A percentile compares a stretch with the other conserved stretches of the same genome.
phyloP scores from a whole-genome alignment of 2,113 vertebrate species.

The Falcunculus frontatus region DNA sequence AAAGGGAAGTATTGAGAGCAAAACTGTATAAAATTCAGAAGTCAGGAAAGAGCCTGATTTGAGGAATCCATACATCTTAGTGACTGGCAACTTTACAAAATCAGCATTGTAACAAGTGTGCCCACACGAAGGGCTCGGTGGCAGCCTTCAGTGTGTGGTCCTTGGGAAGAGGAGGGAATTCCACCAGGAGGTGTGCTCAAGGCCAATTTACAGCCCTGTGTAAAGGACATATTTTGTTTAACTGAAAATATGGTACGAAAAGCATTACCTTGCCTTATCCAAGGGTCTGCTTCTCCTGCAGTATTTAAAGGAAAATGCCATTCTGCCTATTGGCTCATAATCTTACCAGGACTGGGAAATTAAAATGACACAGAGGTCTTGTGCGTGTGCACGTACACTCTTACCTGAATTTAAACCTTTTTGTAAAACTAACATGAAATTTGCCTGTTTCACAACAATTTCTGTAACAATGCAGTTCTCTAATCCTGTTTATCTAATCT shows the following conservation, averaged over 20 bases:
- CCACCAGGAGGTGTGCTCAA: neutral
- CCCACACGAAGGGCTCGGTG: neutral
- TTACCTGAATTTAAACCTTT: neutral
- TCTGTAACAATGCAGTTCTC: neutral
- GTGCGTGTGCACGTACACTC: neutral
- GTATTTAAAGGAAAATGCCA: neutral
- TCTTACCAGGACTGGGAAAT: neutral
- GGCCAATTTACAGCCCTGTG: neutral
- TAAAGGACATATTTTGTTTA: conserved; percentile 29
- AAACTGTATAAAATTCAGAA: neutral
- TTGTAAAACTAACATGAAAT: neutral
- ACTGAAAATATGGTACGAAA: neutral
- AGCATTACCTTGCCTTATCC: neutral
- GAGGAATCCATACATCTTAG: neutral
- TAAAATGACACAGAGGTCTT: neutral
- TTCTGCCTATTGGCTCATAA: neutral
- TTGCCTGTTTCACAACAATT: neutral
- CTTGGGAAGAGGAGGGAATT: neutral
- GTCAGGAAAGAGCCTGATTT: neutral
- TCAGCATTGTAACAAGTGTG: neutral
- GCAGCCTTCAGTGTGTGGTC: neutral
- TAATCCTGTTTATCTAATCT: neutral
- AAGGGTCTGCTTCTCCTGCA: neutral
- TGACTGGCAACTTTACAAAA: neutral
- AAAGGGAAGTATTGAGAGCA: neutral